Evolutionary conservation across 2,113 vertebrate species (phyloP).

Genomic region (Pseudopipra pipra): DNA sequence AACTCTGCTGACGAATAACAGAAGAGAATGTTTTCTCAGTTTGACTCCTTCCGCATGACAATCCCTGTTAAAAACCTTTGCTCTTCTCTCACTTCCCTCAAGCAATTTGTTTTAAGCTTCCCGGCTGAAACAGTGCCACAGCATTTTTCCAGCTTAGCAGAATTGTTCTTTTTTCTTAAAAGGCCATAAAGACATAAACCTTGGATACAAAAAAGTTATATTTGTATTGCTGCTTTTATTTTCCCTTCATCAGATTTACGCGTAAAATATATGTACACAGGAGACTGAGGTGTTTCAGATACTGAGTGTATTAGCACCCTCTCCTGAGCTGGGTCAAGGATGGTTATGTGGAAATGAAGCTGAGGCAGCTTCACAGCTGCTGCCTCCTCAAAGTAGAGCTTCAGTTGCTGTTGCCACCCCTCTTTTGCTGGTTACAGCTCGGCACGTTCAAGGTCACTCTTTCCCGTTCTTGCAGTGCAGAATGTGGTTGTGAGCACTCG

Average conservation of each 20-base stretch:
- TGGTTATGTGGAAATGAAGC: neutral
- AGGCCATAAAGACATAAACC: neutral
- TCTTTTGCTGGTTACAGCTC: neutral
- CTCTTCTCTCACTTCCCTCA: neutral
- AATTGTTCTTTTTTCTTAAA: neutral
- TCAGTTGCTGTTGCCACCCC: neutral
- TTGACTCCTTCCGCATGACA: neutral
- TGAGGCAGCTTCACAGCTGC: neutral
- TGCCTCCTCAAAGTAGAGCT: neutral
- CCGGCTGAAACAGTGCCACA: neutral
- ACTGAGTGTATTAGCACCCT: neutral
- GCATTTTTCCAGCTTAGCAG: neutral
- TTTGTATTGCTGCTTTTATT: neutral
- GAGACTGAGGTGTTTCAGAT: neutral
- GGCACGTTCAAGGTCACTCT: neutral
- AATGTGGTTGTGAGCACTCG: neutral
- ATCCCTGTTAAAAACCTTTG: neutral
- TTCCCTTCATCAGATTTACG: neutral
- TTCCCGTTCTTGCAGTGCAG: fast-evolving
- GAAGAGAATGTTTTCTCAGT: neutral
- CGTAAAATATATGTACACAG: neutral
- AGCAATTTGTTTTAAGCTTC: neutral
- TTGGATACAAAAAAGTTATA: neutral
- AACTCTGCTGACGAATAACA: neutral
- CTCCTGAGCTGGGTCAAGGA: neutral